Evolutionary conservation across 2,113 vertebrate species (phyloP), one percentile per base, ranked within the genome.

Genomic region (human): DNA sequence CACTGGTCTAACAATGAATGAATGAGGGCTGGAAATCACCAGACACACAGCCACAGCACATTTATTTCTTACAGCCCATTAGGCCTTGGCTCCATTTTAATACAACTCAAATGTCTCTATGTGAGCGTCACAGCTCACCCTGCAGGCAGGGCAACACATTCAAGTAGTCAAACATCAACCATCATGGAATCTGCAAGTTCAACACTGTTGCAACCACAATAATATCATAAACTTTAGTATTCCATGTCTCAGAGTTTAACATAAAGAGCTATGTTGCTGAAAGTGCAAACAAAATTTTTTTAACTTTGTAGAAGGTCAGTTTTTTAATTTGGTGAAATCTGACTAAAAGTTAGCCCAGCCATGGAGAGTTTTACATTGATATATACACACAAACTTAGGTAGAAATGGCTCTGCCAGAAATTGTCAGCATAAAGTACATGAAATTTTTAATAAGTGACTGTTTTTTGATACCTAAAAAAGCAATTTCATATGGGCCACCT

Each of bases 11-110:
- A 94, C 2, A 88, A 89, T 75, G 95, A 98, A 94, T 68, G 89
- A 68, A 66, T 12, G 79, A 96, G 32, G 85, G 73, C 96, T 95
- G 90, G 88, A 97, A 90, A 97, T 92, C 82, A 96, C 27, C 94
- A 89, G 40, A 93, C 93, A 78, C 20, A 59, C 57, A 8, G 3
- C 35, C 45, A 72, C 20, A 86, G 83, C 61, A 96, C 55, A 90
- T 89, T 92, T 57, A 96, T 43, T 98, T 97, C 96, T 94, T 88
- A 78, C 85, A 94, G 78, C 16, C 82, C 81, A 80, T 52, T 18
- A 89, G 83, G 52, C 48, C 95, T 84, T 90, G 79, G 80, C 72
- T 83, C 73, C 85, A 91, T 95, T 93, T 59, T 87, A 93, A 81
- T 50, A 90, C 12, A 8, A 38, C 38, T 70, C 75, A 48, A 70